phyloP scores from a whole-genome alignment of 1,140 invertebrate genomes.

The Rhynchophorus ferrugineus region DNA sequence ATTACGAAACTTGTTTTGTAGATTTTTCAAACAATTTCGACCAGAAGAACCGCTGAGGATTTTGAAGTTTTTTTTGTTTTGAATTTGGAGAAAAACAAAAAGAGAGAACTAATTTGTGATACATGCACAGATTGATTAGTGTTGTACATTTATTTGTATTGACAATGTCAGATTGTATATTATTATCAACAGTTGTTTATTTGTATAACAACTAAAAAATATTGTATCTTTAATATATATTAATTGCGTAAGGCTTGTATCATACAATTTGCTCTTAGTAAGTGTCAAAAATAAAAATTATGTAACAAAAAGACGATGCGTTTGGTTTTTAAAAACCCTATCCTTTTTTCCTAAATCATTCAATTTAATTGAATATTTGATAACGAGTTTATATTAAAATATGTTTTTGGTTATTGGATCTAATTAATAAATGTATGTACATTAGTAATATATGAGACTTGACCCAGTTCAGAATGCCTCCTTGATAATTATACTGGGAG shows the following conservation, averaged over 20 bases:
- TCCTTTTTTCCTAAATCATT: background rate
- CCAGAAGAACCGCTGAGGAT: too few species aligned
- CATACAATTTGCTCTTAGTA: constrained; percentile 37
- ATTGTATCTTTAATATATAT: constrained; percentile 16
- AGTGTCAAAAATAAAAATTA: constrained; percentile 35
- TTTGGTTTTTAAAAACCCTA: constrained; percentile 5
- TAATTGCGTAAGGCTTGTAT: constrained; percentile 35
- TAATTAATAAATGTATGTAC: too few species aligned
- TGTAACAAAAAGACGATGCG: constrained; percentile 23
- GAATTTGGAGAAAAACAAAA: too few species aligned
- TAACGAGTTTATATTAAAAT: too few species aligned
- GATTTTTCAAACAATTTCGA: too few species aligned
- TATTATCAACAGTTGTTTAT: constrained; percentile 31
- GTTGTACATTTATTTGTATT: constrained; percentile 30
- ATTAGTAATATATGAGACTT: too few species aligned
- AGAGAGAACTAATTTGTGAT: constrained; percentile 31
- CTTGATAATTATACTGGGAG: too few species aligned
- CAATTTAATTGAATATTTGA: too few species aligned
- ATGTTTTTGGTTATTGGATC: too few species aligned
- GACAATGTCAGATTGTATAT: constrained; percentile 40
- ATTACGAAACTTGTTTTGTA: too few species aligned
- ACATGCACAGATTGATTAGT: constrained; percentile 24
- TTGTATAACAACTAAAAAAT: constrained; percentile 34
- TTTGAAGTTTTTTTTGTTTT: too few species aligned
- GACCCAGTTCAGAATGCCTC: too few species aligned